Conservation (phyloP, 2,113 vertebrate genomes). For the Kryptolebias marmoratus region DNA sequence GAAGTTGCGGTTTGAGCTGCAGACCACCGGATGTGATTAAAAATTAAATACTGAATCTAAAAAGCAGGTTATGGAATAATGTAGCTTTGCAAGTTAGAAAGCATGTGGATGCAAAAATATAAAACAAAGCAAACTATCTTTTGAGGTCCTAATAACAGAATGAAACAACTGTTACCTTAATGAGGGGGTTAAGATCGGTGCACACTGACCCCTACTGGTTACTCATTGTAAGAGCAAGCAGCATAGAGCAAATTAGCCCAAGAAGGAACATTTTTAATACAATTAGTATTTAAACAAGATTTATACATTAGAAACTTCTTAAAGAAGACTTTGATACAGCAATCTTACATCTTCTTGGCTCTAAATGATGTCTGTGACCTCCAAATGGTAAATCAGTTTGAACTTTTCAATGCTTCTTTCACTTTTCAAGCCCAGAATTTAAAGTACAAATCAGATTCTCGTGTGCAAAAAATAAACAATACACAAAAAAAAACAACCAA, state of each 20-base stretch:
- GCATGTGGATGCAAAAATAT: background rate
- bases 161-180: background rate
- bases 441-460: constrained; percentile 25
- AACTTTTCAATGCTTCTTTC: constrained; percentile 1
- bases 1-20: constrained; percentile 15
- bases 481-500: constrained; percentile 59
- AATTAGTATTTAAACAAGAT: constrained; percentile 44
- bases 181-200: constrained; percentile 11
- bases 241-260: constrained; percentile 1
- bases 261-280: constrained; percentile 17
- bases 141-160: background rate
- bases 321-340: constrained; percentile 38
- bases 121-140: constrained; percentile 7
- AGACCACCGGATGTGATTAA: constrained; percentile 4
- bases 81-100: constrained; percentile 16
- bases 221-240: constrained; percentile 18
- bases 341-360: constrained; percentile 36
- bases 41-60: constrained; percentile 7
- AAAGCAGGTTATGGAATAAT: constrained; percentile 25
- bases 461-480: constrained; percentile 48
- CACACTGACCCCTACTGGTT: constrained; percentile 63
- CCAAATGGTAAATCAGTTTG: constrained; percentile 25
- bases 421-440: background rate
- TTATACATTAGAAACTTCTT: constrained; percentile 22
- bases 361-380: constrained; percentile 16